phyloP scores from a whole-genome alignment of 2,113 vertebrate species.

The Lipophrys pholis region DNA sequence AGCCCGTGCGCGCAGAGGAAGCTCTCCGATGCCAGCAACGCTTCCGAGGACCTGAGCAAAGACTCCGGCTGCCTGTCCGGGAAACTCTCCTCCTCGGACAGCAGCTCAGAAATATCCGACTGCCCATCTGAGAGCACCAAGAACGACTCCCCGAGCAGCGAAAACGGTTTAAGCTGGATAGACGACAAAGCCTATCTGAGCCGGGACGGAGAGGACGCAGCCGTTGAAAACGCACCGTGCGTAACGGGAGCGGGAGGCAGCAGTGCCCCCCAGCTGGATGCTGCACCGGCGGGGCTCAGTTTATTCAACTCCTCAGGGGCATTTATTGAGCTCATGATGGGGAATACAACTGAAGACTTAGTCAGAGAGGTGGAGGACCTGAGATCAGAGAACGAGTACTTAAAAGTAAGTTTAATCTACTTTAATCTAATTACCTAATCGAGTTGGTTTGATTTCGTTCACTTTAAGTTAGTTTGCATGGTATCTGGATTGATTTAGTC shows the following conservation, averaged over 20 bases:
- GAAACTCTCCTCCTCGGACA: conserved; percentile 88
- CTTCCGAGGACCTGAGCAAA: conserved; percentile 79
- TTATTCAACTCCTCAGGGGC: conserved; percentile 33
- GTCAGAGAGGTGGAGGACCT: conserved; percentile 94
- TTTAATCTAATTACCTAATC: not conserved
- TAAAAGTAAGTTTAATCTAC: conserved; percentile 87
- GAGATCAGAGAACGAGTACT: conserved; percentile 97
- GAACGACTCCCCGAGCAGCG: conserved; percentile 80
- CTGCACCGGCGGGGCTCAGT: conserved; percentile 76
- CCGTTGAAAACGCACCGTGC: conserved; percentile 27
- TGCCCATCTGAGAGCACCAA: conserved; percentile 88
- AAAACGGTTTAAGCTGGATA: conserved; percentile 78
- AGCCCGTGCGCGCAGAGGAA: conserved; percentile 70
- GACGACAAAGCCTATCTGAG: conserved; percentile 60
- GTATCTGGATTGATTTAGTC: not conserved
- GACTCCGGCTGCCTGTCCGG: conserved; percentile 77
- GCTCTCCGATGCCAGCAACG: conserved; percentile 78
- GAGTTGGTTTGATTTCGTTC: not conserved
- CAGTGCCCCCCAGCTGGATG: conserved; percentile 51
- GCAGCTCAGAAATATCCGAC: conserved; percentile 92
- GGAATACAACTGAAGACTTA: conserved; percentile 85
- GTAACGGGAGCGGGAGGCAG: conserved; percentile 54
- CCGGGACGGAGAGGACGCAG: conserved; percentile 28
- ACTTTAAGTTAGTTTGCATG: not conserved
- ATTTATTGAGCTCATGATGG: conserved; percentile 86